Evolutionary conservation across 2,797 vertebrate species (phyloP).

Genomic region (Pantherophis alleghaniensis): DNA sequence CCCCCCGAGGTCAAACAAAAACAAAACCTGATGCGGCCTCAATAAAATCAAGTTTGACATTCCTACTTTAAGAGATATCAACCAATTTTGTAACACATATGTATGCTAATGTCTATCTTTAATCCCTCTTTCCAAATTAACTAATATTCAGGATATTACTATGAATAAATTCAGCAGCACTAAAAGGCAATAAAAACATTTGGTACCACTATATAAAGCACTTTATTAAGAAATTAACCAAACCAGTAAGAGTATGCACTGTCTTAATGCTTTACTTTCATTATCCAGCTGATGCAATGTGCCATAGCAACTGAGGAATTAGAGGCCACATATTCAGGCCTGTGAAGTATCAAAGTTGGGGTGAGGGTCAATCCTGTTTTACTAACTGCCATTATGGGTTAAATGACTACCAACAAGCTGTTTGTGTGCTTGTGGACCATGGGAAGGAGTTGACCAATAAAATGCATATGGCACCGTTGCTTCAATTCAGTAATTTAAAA

Average conservation of each 20-base stretch:
- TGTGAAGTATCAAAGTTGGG: background rate
- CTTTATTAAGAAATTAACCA: conserved; percentile 18
- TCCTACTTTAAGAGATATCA: background rate
- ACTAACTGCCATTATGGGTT: background rate
- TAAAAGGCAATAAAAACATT: conserved; percentile 43
- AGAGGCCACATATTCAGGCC: background rate
- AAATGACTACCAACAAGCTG: background rate
- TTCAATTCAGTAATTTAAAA: background rate
- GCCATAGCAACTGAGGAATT: background rate
- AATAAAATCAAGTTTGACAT: too few species aligned
- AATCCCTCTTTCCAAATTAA: background rate
- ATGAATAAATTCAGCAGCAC: background rate
- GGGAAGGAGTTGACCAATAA: background rate
- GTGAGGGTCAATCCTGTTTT: background rate
- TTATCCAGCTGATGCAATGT: background rate
- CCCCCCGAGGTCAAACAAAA: too few species aligned
- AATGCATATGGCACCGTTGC: background rate
- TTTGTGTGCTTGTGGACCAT: background rate
- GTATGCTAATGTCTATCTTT: background rate
- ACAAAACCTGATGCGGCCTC: too few species aligned
- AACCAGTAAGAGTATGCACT: background rate
- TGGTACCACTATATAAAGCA: conserved; percentile 26
- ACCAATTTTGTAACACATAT: background rate
- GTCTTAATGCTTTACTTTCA: background rate
- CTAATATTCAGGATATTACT: background rate